Conservation (phyloP, 2,888 invertebrate genomes). For the Gortyna flavago region DNA sequence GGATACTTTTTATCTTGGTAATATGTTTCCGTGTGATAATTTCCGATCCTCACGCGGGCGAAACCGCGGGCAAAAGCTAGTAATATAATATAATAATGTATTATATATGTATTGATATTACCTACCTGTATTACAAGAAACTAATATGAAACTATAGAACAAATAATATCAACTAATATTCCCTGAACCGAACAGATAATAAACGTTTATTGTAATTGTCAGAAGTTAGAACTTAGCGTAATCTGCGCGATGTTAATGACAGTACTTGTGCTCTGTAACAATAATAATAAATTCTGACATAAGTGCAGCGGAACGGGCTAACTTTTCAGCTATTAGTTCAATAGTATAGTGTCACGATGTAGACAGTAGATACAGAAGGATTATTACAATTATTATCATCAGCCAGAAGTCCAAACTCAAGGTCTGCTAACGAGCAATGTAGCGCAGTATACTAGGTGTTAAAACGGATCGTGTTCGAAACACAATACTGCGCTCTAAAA, state of each 20-base stretch:
- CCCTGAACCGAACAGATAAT: slow-evolving; percentile 35
- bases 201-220: slow-evolving; percentile 45
- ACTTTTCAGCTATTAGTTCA: slow-evolving; percentile 60
- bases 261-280: slow-evolving; percentile 46
- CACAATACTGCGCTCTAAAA: too few relatives aligned
- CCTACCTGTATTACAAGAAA: neutral
- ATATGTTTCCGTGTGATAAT: too few relatives aligned
- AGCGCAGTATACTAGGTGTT: too few relatives aligned
- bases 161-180: slow-evolving; percentile 41
- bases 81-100: neutral
- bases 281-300: slow-evolving; percentile 57
- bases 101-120: neutral
- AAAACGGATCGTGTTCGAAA: too few relatives aligned
- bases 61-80: too few relatives aligned
- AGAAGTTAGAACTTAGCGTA: slow-evolving; percentile 35
- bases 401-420: too few relatives aligned
- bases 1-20: too few relatives aligned
- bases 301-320: slow-evolving; percentile 53
- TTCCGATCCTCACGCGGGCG: too few relatives aligned
- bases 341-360: slow-evolving; percentile 18
- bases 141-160: slow-evolving; percentile 15
- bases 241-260: slow-evolving; percentile 44
- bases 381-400: neutral
- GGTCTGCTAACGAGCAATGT: too few relatives aligned
- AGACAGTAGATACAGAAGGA: slow-evolving; percentile 32